These are phyloP conservation scores for Formica exsecta DNA, from an alignment of 1,140 invertebrate genomes.

Conservation along the genomic window DNA sequence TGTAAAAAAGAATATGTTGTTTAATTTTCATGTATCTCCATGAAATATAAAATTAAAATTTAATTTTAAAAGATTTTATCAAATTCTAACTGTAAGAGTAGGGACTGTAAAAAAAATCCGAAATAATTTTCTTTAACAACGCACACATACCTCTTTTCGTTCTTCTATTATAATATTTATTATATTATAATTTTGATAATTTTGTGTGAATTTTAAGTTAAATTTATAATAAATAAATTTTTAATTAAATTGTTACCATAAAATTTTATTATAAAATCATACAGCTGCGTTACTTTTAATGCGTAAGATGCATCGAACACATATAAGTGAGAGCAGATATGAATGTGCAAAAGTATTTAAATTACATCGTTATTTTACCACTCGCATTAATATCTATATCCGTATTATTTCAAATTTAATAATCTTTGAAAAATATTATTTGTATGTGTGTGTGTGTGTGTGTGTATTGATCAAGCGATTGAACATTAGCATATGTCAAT, in stretches of 20 bases:
- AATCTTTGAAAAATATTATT: background rate
- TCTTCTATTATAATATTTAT: background rate
- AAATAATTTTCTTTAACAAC: background rate
- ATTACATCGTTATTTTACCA: background rate
- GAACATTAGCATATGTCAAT: background rate
- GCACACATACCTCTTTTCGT: background rate
- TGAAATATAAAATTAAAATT: background rate
- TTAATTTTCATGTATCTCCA: background rate
- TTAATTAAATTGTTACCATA: background rate
- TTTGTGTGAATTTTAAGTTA: too few species aligned
- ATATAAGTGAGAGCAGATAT: background rate
- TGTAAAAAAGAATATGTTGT: background rate
- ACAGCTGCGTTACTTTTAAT: background rate
- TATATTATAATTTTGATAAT: background rate
- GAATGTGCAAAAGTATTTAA: background rate
- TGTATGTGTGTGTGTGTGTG: background rate
- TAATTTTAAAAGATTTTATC: background rate
- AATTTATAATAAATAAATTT: background rate
- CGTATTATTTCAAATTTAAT: background rate
- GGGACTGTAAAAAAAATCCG: background rate
- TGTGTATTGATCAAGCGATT: conserved; percentile 5
- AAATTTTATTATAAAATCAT: background rate
- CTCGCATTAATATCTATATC: background rate
- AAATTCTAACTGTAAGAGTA: background rate
- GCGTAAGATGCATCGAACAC: background rate